Base-by-base conservation (phyloP, 1,140 invertebrate genomes). In the Formica exsecta region DNA sequence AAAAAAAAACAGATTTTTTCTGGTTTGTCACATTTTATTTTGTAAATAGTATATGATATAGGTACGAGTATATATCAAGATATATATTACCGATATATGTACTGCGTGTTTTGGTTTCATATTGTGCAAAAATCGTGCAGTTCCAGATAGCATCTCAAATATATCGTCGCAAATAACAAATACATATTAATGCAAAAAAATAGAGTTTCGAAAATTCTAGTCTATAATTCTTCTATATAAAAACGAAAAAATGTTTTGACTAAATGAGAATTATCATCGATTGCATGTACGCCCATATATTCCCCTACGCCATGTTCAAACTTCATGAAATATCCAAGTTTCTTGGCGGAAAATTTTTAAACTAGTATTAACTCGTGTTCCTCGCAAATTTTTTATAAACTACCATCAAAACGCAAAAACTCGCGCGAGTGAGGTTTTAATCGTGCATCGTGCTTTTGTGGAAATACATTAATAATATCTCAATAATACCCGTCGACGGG, bases 381-480 rank as follows among this genome's bases (percentile, higher is more conserved):
- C 19, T n/a, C 11, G 16, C 22, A 11, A 73, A 81, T 81, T 59
- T 73, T 81, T 81, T 16, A 73, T 48, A n/a, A 29, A 61, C 54
- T 38, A 9, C 25, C 70, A 32, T 29, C 57, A 36, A 38, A 70
- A 44, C 8, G 16, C 25, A 25, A 81, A 61, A 81, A 22, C 54
- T 44, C 54, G 38, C 13, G 25, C 19, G 16, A 61, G 29, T 6
- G 36, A 36, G 66, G 38, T 73, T 71, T 81, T 57, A 81, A 81
- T 81, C 4, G 61, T 61, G 38, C 36, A 81, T 81, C 22, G 19
- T 11, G 41, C 38, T 19, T 71, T 81, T 59, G 61, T 22, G 32
- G 19, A 73, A 44, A 73, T 61, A n/a, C 36, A 81, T 61, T 73
- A 81, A 59, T 68, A 64, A 76, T 54, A 57, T 16, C 22, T 29